A percentile compares a stretch with the other conserved stretches of the same genome.
These are phyloP conservation scores for Paguma larvata DNA, from an alignment of 2,797 vertebrate genomes.

Conservation along the genomic window DNA sequence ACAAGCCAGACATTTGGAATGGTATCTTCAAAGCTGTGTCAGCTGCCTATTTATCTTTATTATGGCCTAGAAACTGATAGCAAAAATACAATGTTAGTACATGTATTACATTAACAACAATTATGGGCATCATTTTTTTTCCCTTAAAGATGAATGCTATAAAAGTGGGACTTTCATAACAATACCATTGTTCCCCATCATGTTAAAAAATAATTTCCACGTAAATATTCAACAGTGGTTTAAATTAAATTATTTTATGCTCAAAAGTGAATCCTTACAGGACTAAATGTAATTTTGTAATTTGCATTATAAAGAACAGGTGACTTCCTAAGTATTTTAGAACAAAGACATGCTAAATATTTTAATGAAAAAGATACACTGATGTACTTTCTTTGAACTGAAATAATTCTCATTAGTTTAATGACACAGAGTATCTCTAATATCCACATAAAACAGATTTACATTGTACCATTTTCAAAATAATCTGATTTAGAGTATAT, in stretches of 20 bases:
- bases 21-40: constrained; percentile 74
- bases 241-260: constrained; percentile 36
- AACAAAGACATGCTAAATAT: not conserved
- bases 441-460: not conserved
- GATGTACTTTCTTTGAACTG: not conserved
- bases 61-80: constrained; percentile 82
- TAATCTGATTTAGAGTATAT: not conserved
- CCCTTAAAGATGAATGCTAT: constrained; percentile 66
- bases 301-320: not conserved
- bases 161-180: not conserved
- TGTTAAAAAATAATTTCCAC: constrained; percentile 11
- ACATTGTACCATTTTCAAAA: not conserved
- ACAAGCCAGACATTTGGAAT: constrained; percentile 80
- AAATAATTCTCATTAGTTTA: not conserved
- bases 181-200: constrained; percentile 44
- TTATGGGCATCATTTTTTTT: constrained; percentile 75
- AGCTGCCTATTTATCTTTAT: constrained; percentile 87
- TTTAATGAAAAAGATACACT: not conserved
- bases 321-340: constrained; percentile 4
- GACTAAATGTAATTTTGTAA: not conserved
- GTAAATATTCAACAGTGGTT: constrained; percentile 10
- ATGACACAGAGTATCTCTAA: not conserved
- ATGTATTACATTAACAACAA: constrained; percentile 78
- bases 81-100: constrained; percentile 73
- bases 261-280: not conserved